phyloP scores from a whole-genome alignment of 2,888 invertebrate genomes.

The Zele albiditarsus region DNA sequence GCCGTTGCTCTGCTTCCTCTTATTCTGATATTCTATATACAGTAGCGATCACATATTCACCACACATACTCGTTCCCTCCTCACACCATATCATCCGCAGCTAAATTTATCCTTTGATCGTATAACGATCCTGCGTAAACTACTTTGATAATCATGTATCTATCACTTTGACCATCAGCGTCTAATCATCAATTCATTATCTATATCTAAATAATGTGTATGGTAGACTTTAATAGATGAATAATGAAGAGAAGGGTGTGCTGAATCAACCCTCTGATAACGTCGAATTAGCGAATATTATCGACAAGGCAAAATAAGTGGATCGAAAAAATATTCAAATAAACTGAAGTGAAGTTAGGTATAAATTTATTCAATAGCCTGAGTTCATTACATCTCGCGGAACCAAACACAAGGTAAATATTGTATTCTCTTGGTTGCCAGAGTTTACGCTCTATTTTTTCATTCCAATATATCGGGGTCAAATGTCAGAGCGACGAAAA shows the following conservation, averaged over 20 bases:
- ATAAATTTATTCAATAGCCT: no score
- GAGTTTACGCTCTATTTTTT: no score
- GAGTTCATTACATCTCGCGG: no score
- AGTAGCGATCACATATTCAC: neutral
- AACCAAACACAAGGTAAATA: no score
- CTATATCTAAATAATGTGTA: neutral
- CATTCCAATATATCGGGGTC: no score
- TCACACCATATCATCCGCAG: neutral
- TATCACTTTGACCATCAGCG: conserved; percentile 39
- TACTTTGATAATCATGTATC: conserved; percentile 41
- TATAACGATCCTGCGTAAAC: conserved; percentile 40
- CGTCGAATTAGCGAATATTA: neutral
- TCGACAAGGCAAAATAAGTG: neutral
- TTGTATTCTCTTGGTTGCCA: no score
- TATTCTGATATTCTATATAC: neutral
- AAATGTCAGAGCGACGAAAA: no score
- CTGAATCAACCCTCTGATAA: neutral
- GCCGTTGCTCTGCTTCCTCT: neutral
- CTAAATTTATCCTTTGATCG: conserved; percentile 44
- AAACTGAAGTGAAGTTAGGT: no score
- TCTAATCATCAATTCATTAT: conserved; percentile 33
- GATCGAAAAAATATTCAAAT: no score
- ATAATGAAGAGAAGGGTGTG: neutral
- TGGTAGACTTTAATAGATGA: conserved; percentile 1
- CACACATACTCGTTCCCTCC: neutral